Conservation (phyloP, 64 coral and sea anemone species). For the Pocillopora damicornis region DNA sequence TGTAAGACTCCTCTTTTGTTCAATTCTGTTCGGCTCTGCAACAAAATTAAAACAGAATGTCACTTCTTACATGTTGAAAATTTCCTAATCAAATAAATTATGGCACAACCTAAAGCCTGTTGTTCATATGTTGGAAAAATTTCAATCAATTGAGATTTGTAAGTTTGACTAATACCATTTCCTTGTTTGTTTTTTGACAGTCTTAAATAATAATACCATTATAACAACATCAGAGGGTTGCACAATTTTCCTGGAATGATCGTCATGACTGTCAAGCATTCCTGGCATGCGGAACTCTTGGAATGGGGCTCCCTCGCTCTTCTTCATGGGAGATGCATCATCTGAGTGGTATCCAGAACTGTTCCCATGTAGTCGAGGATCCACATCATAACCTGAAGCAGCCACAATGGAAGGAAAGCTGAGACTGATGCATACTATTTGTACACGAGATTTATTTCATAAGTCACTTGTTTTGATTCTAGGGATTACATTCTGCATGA, state of each 20-base stretch:
- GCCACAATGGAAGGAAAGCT: no score
- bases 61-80: background rate
- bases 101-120: no score
- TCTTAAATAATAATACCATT: background rate
- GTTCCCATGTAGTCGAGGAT: constrained; percentile 58
- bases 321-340: constrained; percentile 55
- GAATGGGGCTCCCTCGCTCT: constrained; percentile 36
- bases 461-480: no score
- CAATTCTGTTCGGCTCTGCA: constrained; percentile 27
- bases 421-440: no score
- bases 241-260: background rate
- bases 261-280: constrained; percentile 54
- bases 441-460: no score
- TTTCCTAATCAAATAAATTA: background rate
- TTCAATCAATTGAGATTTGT: no score
- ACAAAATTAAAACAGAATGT: background rate
- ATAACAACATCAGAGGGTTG: constrained; percentile 49
- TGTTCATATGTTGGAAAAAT: no score
- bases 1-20: constrained; percentile 28
- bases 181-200: background rate
- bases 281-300: constrained; percentile 70
- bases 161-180: no score
- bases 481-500: no score
- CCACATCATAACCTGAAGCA: constrained; percentile 37
- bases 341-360: constrained; percentile 98